Evolutionary conservation across 2,113 vertebrate genomes (phyloP).

Genomic region (Paratilapia polleni): DNA sequence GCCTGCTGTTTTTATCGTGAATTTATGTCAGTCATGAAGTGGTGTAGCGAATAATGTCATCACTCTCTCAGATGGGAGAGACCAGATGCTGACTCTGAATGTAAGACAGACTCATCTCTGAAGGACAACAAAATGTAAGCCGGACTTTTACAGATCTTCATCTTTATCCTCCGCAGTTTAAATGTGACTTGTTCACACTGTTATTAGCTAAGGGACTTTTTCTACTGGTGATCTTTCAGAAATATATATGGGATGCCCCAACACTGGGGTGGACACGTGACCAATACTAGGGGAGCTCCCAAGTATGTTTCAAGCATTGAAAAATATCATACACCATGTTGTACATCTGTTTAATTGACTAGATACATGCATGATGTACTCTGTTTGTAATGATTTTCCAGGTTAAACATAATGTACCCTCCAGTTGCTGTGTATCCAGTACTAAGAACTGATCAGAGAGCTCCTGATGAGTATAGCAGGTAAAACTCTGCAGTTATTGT

Average conservation of each 20-base stretch:
- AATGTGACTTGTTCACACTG: not conserved
- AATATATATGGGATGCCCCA: not conserved
- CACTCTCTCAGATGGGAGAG: not conserved
- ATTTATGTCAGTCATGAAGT: not conserved
- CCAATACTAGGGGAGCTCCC: accelerated
- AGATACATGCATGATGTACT: not conserved
- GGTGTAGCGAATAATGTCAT: not conserved
- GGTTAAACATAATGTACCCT: not conserved
- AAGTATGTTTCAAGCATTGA: not conserved
- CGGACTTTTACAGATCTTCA: not conserved
- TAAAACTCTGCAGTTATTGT: not conserved
- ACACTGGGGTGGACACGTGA: not conserved
- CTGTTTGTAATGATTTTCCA: not conserved
- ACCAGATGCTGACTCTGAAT: not conserved
- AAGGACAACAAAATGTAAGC: not conserved
- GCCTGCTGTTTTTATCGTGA: not conserved
- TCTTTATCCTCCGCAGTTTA: not conserved
- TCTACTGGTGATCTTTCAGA: not conserved
- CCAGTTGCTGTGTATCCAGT: not conserved
- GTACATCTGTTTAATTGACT: not conserved
- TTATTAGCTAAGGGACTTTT: not conserved
- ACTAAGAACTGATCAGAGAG: not conserved
- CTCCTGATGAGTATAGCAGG: not conserved
- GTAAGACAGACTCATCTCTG: not conserved
- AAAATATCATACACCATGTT: not conserved